These are phyloP conservation scores for Caenorhabditis latens DNA, from an alignment of 1,140 invertebrate genomes.

Conservation along the genomic window DNA sequence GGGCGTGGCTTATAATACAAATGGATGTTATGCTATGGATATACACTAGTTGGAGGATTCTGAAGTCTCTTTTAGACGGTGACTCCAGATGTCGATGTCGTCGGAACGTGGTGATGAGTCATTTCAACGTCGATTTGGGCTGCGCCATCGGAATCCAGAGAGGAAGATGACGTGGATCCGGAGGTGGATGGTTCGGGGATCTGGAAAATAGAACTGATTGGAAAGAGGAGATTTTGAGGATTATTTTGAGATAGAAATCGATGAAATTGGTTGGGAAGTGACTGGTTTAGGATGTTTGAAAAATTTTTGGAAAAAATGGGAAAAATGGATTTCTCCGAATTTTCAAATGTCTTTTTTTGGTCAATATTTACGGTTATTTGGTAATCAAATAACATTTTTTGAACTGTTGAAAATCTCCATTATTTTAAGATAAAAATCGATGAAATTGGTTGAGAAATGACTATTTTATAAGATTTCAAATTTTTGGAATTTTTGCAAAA, in stretches of 20 bases:
- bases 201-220: background rate
- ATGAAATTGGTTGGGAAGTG: too few species aligned
- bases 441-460: background rate
- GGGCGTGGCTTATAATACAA: background rate
- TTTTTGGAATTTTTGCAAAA: too few species aligned
- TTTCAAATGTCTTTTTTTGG: too few species aligned
- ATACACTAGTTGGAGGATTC: background rate
- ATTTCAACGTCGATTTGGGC: constrained; percentile 46
- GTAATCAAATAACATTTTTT: too few species aligned
- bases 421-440: too few species aligned
- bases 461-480: too few species aligned
- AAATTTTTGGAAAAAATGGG: too few species aligned
- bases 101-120: constrained; percentile 47
- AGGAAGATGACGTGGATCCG: background rate
- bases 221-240: background rate
- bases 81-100: constrained; percentile 21
- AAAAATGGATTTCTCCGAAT: too few species aligned
- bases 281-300: too few species aligned
- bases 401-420: background rate
- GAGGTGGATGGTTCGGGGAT: background rate
- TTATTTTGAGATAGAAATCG: too few species aligned
- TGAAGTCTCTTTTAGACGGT: background rate
- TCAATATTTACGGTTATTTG: too few species aligned
- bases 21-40: background rate
- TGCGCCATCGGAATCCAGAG: background rate